Evolutionary conservation across 1,140 invertebrate species (phyloP).

Genomic region (Plutomurus gul): DNA sequence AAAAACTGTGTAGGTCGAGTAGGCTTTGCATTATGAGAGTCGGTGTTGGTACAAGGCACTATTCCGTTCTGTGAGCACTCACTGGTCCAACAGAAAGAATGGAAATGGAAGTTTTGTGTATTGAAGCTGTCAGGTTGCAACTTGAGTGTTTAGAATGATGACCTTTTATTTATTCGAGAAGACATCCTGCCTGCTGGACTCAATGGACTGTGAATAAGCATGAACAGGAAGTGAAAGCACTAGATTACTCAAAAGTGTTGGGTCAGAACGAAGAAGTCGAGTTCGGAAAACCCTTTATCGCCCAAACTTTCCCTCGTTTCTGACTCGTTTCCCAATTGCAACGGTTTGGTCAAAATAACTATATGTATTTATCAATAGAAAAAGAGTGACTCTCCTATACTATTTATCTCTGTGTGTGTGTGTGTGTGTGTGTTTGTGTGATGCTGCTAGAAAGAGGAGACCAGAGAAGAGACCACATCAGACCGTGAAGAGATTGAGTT

Average conservation of each 20-base stretch:
- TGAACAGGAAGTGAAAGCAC: constrained; percentile 44
- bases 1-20: too few relatives aligned
- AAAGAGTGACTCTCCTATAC: too few relatives aligned
- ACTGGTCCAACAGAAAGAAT: not conserved
- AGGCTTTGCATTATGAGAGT: too few relatives aligned
- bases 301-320: constrained; percentile 33
- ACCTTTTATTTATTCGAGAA: constrained; percentile 50
- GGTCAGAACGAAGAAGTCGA: constrained; percentile 38
- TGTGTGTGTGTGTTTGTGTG: not conserved
- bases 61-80: too few relatives aligned
- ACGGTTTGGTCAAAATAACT: not conserved
- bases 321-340: not conserved
- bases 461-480: not conserved
- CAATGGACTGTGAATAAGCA: constrained; percentile 52
- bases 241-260: constrained; percentile 53
- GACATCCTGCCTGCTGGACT: constrained; percentile 48
- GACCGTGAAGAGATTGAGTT: constrained; percentile 23
- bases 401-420: not conserved
- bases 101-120: constrained; percentile 27
- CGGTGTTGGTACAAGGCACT: too few relatives aligned
- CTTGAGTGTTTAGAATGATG: constrained; percentile 36
- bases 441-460: not conserved
- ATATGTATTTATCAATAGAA: too few relatives aligned
- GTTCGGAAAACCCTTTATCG: constrained; percentile 47
- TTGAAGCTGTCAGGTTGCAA: constrained; percentile 32